Conservation (phyloP, 2,888 invertebrate genomes). For the Holacanthella duospinosa region DNA sequence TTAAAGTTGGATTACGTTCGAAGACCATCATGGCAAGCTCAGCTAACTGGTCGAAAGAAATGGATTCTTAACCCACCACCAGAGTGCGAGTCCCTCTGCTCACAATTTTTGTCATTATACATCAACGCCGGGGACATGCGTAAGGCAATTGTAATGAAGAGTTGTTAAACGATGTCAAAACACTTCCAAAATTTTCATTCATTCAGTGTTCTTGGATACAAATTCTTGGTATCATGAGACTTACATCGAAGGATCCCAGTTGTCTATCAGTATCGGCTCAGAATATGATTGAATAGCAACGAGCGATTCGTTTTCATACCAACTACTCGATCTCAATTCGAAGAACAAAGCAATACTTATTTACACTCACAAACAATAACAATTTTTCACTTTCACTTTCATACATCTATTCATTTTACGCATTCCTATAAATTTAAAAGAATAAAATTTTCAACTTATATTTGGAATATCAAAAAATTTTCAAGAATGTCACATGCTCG, state of each 20-base stretch:
- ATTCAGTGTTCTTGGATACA: conserved; percentile 68
- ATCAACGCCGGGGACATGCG: conserved; percentile 78
- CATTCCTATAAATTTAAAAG: too few relatives aligned
- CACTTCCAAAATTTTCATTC: neutral
- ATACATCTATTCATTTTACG: too few relatives aligned
- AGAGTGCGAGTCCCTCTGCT: conserved; percentile 70
- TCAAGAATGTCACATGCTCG: too few relatives aligned
- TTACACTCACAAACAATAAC: too few relatives aligned
- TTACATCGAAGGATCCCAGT: conserved; percentile 63
- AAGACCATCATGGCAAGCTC: conserved; percentile 87
- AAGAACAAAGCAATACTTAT: too few relatives aligned
- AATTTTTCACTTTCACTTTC: too few relatives aligned
- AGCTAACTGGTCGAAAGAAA: conserved; percentile 70
- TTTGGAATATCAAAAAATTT: too few relatives aligned
- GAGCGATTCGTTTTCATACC: too few relatives aligned
- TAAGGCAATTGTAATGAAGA: too few relatives aligned
- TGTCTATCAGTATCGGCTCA: conserved; percentile 79
- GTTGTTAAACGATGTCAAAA: too few relatives aligned
- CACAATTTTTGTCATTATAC: conserved; percentile 56
- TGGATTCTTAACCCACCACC: conserved; percentile 77
- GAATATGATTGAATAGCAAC: conserved; percentile 85
- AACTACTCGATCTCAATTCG: too few relatives aligned
- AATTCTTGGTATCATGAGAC: conserved; percentile 87
- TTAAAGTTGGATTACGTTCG: conserved; percentile 78
- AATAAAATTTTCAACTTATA: too few relatives aligned